Base-by-base conservation (phyloP, 2,113 vertebrate species). In the Oxyruncus cristatus region DNA sequence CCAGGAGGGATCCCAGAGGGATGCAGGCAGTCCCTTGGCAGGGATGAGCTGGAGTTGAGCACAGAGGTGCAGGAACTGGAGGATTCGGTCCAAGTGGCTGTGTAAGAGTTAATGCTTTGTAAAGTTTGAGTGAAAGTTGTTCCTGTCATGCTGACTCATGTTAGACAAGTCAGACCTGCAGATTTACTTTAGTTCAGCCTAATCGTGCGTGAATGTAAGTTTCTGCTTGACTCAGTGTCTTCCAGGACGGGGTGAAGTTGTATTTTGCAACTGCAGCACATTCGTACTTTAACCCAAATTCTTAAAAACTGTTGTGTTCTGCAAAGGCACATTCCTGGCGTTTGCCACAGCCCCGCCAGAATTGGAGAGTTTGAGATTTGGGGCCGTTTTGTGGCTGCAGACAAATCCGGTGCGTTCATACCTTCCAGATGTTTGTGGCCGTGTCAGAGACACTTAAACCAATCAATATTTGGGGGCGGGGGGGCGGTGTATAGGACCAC, bases 381-480 rank as follows among this genome's bases (percentile, higher is more conserved):
- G 84, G 74, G 37, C 76, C 32, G 88, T 27, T 79, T 85, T 84
- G 96, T 59, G 93, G 92, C 76, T 78, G 93, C 90, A 92, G 93
- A 87, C 42, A 95, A 68, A 97, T 81, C 91, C 68, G 58, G 85
- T 72, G 32, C 61, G 6, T 85, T 97, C 95, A 89, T 77, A 88
- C 92, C 95, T 97, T 92, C 91, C 93, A 92, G 68, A 88, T 77
- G 93, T 88, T 78, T 61, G 91, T 41, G 91, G 89, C 39, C 26
- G n/a, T 78, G 72, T 80, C 85, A 58, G 67, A 92, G 94, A 76
- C 56, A 28, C 66, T 95, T 70, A 5, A 72, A 87, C 55, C 66
- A 41, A 50, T 73, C 61, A 9, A 17, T 91, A 66, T 74, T 86
- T 59, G 7, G 46, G n/a, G 27, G 13, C 20, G 20, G 6, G 44